phyloP scores from a whole-genome alignment of 2,113 vertebrate genomes.

The Nothocercus julius region DNA sequence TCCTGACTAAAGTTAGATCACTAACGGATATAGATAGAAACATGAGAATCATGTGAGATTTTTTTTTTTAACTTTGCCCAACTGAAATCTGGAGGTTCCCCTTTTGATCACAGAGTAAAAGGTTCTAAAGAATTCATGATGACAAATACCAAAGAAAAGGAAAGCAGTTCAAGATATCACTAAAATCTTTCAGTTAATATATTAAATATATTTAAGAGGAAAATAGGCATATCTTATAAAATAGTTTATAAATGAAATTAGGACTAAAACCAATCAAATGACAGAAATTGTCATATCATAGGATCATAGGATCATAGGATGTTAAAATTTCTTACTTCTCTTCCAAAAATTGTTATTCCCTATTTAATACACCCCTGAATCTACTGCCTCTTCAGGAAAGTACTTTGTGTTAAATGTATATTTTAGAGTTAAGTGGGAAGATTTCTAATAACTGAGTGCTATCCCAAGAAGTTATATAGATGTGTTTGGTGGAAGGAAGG shows the following conservation, averaged over 20 bases:
- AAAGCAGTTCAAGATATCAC: slow-evolving; percentile 46
- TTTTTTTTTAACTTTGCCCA: neutral
- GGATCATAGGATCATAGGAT: slow-evolving; percentile 48
- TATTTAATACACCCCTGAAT: slow-evolving; percentile 32
- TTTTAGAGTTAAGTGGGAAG: neutral
- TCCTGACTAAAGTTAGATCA: neutral
- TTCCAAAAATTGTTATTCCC: slow-evolving; percentile 40
- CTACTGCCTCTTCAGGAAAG: neutral
- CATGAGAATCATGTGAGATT: neutral
- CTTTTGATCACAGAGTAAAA: neutral
- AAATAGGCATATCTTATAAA: slow-evolving; percentile 47
- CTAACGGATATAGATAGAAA: neutral
- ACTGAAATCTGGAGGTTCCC: neutral
- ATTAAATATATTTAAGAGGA: slow-evolving; percentile 38
- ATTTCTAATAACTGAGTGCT: neutral
- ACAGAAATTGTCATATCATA: slow-evolving; percentile 44
- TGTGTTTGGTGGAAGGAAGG: neutral
- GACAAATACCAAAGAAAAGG: slow-evolving; percentile 47
- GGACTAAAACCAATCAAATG: slow-evolving; percentile 42
- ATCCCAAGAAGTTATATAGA: rapidly evolving
- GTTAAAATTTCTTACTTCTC: slow-evolving; percentile 47
- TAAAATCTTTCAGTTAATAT: slow-evolving; percentile 34
- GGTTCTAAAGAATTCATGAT: neutral
- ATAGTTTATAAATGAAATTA: slow-evolving; percentile 47
- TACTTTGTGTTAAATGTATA: neutral